Evolutionary conservation across 2,888 invertebrate species (phyloP).

Genomic region (Glaucopsyche alexis): DNA sequence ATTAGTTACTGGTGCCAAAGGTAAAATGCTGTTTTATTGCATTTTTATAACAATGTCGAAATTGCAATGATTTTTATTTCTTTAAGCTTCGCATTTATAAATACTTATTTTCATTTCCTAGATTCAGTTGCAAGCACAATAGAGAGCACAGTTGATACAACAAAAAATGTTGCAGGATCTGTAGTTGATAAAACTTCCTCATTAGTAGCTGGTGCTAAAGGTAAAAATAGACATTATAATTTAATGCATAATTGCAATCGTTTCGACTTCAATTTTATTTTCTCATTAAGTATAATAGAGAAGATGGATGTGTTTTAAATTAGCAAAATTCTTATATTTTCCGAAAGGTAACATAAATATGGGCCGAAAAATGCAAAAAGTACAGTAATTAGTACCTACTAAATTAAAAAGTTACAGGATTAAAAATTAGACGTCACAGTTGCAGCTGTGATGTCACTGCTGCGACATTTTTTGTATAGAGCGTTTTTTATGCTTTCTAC

Average conservation of each 20-base stretch:
- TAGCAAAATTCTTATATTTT: too few relatives aligned
- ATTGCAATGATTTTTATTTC: neutral
- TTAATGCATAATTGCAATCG: neutral
- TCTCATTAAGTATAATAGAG: too few relatives aligned
- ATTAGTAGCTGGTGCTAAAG: conserved; percentile 44
- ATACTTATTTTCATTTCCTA: conserved; percentile 49
- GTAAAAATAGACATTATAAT: neutral
- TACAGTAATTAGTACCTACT: too few relatives aligned
- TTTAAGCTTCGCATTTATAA: neutral
- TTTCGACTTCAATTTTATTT: neutral
- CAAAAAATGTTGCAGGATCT: conserved; percentile 68
- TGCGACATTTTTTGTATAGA: too few relatives aligned
- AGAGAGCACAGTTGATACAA: conserved; percentile 57
- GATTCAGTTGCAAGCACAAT: conserved; percentile 39
- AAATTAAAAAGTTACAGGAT: too few relatives aligned
- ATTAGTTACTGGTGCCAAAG: conserved; percentile 51
- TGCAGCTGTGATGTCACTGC: too few relatives aligned
- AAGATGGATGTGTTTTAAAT: too few relatives aligned
- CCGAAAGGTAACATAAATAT: too few relatives aligned
- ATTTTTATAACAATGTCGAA: too few relatives aligned
- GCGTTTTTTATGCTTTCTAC: too few relatives aligned
- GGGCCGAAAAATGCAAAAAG: too few relatives aligned
- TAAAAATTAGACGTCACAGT: too few relatives aligned
- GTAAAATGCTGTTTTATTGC: conserved; percentile 38
- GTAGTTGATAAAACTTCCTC: conserved; percentile 61